A percentile compares a stretch with the other conserved stretches of the same genome.
These are phyloP conservation scores for Gymnarchus niloticus DNA, from an alignment of 2,113 vertebrate species.

Conservation along the genomic window DNA sequence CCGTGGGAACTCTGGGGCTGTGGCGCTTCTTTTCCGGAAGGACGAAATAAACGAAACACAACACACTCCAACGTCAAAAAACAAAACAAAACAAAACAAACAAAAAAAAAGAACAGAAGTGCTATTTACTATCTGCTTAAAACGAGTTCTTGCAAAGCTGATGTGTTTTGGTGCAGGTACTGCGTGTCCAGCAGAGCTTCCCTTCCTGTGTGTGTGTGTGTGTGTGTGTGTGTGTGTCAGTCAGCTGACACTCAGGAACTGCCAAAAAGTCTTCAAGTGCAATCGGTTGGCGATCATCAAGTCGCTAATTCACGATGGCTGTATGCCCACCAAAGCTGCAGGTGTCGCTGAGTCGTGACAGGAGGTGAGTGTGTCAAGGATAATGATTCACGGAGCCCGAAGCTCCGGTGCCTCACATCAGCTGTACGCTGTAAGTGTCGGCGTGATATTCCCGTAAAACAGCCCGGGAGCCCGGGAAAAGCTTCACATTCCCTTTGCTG, in stretches of 20 bases:
- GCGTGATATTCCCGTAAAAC: too few relatives aligned
- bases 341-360: conserved; percentile 34
- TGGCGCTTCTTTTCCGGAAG: neutral
- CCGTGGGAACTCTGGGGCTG: neutral
- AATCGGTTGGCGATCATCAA: too few relatives aligned
- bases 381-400: too few relatives aligned
- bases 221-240: conserved; percentile 39
- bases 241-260: conserved; percentile 50
- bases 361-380: conserved; percentile 50
- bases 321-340: conserved; percentile 50
- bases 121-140: too few relatives aligned
- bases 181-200: neutral
- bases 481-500: neutral
- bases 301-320: conserved; percentile 50
- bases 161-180: neutral
- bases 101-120: neutral
- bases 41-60: conserved; percentile 4
- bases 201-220: too few relatives aligned
- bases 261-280: neutral
- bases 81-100: too few relatives aligned
- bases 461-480: too few relatives aligned
- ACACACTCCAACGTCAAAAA: neutral
- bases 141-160: too few relatives aligned
- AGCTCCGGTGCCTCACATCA: too few relatives aligned
- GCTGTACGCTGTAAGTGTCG: too few relatives aligned